Conservation (phyloP, 2,888 invertebrate genomes). For the Zygogramma bicolorata region DNA sequence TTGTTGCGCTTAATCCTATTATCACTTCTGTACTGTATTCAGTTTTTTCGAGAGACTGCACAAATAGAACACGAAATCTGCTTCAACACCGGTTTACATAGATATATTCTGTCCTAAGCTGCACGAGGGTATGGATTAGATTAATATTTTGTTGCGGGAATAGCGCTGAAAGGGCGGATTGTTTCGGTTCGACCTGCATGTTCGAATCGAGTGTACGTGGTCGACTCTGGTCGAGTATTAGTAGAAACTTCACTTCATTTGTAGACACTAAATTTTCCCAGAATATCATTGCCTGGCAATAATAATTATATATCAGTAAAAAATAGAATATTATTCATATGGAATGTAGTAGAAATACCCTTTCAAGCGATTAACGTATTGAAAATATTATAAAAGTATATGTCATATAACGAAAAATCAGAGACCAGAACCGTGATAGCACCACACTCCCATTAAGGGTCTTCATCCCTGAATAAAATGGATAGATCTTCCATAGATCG, state of each 20-base stretch:
- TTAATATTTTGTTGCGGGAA: slow-evolving; percentile 3
- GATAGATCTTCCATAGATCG: too few relatives aligned
- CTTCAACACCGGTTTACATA: not conserved
- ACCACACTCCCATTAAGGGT: too few relatives aligned
- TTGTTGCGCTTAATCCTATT: slow-evolving; percentile 17
- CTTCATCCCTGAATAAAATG: too few relatives aligned
- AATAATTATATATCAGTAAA: not conserved
- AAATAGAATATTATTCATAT: not conserved
- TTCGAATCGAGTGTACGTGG: not conserved
- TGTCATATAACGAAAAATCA: too few relatives aligned
- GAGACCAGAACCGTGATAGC: too few relatives aligned
- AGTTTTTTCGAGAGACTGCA: slow-evolving; percentile 9
- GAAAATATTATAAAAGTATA: too few relatives aligned
- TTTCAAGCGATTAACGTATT: too few relatives aligned
- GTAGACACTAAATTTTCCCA: not conserved
- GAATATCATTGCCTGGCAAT: not conserved
- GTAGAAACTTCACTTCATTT: not conserved
- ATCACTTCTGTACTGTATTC: not conserved
- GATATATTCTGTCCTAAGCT: not conserved
- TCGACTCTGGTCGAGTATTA: not conserved
- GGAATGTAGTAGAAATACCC: too few relatives aligned
- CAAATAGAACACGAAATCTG: not conserved
- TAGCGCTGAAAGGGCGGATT: slow-evolving; percentile 1
- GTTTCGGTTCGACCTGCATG: not conserved
- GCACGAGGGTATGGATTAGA: slow-evolving; percentile 2